These are phyloP conservation scores for Erpobdella octoculata DNA, from an alignment of 2,888 invertebrate genomes.

Conservation along the genomic window DNA sequence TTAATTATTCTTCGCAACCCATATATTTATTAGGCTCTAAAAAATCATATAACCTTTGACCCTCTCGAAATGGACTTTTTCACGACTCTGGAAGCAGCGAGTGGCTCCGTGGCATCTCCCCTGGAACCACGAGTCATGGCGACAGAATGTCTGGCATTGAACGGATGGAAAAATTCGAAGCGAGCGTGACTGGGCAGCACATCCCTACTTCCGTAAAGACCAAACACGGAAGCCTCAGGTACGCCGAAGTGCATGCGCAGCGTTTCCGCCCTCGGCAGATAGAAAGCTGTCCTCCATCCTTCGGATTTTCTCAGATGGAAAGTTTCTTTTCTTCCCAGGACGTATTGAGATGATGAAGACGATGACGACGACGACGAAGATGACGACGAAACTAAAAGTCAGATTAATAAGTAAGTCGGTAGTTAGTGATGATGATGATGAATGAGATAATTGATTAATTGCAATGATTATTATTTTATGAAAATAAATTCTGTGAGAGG, in stretches of 20 bases:
- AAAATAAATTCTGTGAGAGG: too few relatives aligned
- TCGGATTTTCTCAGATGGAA: constrained; percentile 6
- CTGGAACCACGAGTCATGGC: background rate
- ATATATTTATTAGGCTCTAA: too few relatives aligned
- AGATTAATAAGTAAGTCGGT: background rate
- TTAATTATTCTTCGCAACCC: too few relatives aligned
- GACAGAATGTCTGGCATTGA: background rate
- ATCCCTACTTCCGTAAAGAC: constrained; percentile 4
- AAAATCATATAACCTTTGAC: background rate
- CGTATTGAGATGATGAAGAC: background rate
- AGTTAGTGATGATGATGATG: background rate
- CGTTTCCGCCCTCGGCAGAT: background rate
- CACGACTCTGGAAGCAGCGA: background rate
- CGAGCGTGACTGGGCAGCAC: constrained; percentile 15
- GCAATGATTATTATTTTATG: too few relatives aligned
- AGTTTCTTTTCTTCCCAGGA: background rate
- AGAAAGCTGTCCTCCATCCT: background rate
- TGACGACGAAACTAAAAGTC: background rate
- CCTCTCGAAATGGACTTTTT: background rate
- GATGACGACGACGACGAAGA: constrained; percentile 9
- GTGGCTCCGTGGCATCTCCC: constrained; percentile 3
- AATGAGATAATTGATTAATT: too few relatives aligned
- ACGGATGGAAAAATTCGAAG: constrained; percentile 18
- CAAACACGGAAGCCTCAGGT: constrained; percentile 1
- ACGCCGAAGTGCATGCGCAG: background rate